Evolutionary conservation across 53 echinoderm and acorn worm species (phyloP).

Genomic region (Stichopus horrens): DNA sequence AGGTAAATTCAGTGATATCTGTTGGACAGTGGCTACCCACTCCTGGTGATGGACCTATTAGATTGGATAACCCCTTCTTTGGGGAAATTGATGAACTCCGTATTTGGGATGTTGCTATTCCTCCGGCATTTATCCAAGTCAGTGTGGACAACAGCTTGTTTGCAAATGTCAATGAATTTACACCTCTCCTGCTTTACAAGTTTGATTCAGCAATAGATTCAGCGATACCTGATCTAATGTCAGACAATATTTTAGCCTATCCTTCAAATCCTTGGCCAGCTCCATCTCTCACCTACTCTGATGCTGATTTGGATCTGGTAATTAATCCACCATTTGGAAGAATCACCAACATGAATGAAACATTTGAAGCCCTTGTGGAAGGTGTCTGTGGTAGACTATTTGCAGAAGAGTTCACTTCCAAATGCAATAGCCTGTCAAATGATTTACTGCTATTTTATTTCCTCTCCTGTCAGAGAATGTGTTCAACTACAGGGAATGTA

Average conservation of each 20-base stretch:
- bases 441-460: slow-evolving; percentile 68
- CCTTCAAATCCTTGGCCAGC: slow-evolving; percentile 72
- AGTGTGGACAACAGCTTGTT: slow-evolving; percentile 57
- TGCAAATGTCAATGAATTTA: slow-evolving; percentile 38
- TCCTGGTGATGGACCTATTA: slow-evolving; percentile 55
- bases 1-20: slow-evolving; percentile 61
- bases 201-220: slow-evolving; percentile 61
- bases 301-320: slow-evolving; percentile 57
- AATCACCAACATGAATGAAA: slow-evolving; percentile 46
- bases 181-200: slow-evolving; percentile 61
- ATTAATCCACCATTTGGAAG: slow-evolving; percentile 58
- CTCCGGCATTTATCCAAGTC: slow-evolving; percentile 68
- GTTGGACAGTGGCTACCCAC: slow-evolving; percentile 77
- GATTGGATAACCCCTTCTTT: slow-evolving; percentile 60
- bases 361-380: slow-evolving; percentile 38
- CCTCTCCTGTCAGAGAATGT: slow-evolving; percentile 71
- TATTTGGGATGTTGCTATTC: slow-evolving; percentile 71
- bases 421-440: slow-evolving; percentile 53
- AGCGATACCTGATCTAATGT: slow-evolving; percentile 53
- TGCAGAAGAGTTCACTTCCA: slow-evolving; percentile 24
- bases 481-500: slow-evolving; percentile 49
- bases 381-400: slow-evolving; percentile 63
- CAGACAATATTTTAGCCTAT: slow-evolving; percentile 55
- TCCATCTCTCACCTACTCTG: slow-evolving; percentile 65
- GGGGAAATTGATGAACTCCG: slow-evolving; percentile 82